These are phyloP conservation scores for Bombylius major DNA, from an alignment of 2,888 invertebrate genomes.

Conservation along the genomic window DNA sequence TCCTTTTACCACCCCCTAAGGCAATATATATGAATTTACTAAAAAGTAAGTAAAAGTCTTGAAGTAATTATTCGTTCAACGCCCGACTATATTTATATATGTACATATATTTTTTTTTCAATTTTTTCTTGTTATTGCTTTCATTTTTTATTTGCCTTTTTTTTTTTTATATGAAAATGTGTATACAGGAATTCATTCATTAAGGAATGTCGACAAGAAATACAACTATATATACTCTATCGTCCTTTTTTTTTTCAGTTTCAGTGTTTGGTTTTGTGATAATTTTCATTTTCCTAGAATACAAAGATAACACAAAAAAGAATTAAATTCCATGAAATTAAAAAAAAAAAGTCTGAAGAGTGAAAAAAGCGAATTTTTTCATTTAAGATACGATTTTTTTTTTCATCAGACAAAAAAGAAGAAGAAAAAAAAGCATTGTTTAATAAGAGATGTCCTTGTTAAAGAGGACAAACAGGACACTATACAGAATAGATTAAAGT, in stretches of 20 bases:
- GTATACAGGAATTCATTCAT: neutral
- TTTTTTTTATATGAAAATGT: too few species aligned
- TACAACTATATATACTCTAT: neutral
- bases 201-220: neutral
- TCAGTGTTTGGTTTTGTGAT: neutral
- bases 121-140: neutral
- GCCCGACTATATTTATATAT: neutral
- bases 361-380: neutral
- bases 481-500: too few species aligned
- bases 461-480: too few species aligned
- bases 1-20: neutral
- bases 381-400: neutral
- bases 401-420: neutral
- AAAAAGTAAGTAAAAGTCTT: neutral
- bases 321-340: neutral
- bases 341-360: neutral
- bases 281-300: conserved; percentile 9
- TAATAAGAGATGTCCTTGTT: too few species aligned
- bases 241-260: neutral
- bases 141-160: too few species aligned
- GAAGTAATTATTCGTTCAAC: neutral
- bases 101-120: neutral
- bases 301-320: conserved; percentile 5
- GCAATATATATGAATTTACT: neutral
- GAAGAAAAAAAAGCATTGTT: too few species aligned